Conservation (phyloP, 2,113 vertebrate species). For the Sitta europaea region DNA sequence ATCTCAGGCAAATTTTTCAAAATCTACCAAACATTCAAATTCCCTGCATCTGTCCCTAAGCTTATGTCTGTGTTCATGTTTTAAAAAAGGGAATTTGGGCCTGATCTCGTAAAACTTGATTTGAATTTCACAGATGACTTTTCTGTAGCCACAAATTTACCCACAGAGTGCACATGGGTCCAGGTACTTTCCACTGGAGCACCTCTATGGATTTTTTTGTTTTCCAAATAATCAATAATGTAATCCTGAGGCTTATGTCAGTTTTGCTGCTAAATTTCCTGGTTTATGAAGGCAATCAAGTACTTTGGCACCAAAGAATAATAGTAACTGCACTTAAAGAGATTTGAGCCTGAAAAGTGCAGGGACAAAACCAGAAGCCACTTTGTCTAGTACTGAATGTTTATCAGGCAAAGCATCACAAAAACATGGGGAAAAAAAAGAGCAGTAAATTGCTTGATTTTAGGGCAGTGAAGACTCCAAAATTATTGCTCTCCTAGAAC, state of each 20-base stretch:
- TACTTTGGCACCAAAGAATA: not conserved
- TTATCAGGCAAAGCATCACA: conserved; percentile 10
- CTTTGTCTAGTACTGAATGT: not conserved
- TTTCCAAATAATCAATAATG: not conserved
- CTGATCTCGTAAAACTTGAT: not conserved
- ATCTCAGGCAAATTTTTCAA: not conserved
- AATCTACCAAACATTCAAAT: not conserved
- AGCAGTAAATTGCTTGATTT: conserved; percentile 44
- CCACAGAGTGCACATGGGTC: not conserved
- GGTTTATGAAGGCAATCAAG: conserved; percentile 18
- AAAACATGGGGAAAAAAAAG: not conserved
- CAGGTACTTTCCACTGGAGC: not conserved
- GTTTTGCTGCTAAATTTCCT: not conserved
- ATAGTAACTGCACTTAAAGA: not conserved
- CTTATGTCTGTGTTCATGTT: not conserved
- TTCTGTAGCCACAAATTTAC: not conserved
- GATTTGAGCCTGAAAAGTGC: not conserved
- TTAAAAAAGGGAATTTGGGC: not conserved
- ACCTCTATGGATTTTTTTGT: not conserved
- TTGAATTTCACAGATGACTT: not conserved
- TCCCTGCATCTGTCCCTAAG: not conserved
- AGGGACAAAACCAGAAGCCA: not conserved
- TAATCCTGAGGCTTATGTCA: not conserved
- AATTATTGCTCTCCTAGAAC: conserved; percentile 48
- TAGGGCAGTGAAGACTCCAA: conserved; percentile 35